Evolutionary conservation across 2,888 invertebrate species (phyloP).

Genomic region (Trissoscelio sp.): DNA sequence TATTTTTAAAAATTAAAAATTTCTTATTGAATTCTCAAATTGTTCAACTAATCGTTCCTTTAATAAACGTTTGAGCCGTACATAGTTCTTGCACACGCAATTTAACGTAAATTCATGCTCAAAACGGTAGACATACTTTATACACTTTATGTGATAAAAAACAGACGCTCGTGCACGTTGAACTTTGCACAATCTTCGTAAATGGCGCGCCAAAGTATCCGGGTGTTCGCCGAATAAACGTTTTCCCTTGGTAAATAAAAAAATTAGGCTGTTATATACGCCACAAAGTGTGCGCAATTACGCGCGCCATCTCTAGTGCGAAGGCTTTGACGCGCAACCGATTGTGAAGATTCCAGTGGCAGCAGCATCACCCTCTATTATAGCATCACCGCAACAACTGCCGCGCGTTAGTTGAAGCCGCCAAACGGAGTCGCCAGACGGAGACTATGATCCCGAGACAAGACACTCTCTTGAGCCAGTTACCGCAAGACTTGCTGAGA

Average conservation of each 20-base stretch:
- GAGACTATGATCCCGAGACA: conserved; percentile 11
- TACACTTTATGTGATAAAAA: background rate
- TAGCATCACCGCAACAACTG: conserved; percentile 28
- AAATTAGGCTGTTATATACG: conserved; percentile 21
- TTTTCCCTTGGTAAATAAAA: conserved; percentile 25
- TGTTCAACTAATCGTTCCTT: too few species aligned
- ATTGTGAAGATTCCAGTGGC: conserved; percentile 52
- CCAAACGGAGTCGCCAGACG: conserved; percentile 24
- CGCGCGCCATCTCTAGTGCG: conserved; percentile 37
- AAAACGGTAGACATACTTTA: background rate
- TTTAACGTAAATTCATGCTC: too few species aligned
- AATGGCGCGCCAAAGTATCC: conserved; percentile 17
- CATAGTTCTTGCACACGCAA: too few species aligned
- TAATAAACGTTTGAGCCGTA: background rate
- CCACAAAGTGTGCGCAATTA: conserved; percentile 44
- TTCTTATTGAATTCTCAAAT: too few species aligned
- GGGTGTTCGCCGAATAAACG: conserved; percentile 8
- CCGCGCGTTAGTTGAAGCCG: conserved; percentile 30
- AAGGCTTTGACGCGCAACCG: conserved; percentile 51
- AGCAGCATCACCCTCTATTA: conserved; percentile 41
- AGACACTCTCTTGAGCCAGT: conserved; percentile 33
- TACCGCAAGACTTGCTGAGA: conserved; percentile 33
- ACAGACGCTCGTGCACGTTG: background rate
- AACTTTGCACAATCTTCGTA: conserved; percentile 19
- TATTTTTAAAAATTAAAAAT: too few species aligned